phyloP scores from a whole-genome alignment of 2,888 invertebrate species.

The Drosophila mimetica region DNA sequence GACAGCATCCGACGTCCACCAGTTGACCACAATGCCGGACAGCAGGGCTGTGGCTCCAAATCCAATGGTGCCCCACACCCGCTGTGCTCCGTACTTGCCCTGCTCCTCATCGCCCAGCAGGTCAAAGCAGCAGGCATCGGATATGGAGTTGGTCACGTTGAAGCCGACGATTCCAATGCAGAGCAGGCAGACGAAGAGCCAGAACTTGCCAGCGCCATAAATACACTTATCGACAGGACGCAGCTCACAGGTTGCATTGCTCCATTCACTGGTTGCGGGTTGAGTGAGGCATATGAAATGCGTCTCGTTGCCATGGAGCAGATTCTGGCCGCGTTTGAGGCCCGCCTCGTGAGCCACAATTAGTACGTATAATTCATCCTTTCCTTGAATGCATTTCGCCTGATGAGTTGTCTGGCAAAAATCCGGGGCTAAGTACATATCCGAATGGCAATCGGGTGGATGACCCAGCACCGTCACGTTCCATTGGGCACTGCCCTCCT shows the following conservation, averaged over 20 bases:
- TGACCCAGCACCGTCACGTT: constrained; percentile 53
- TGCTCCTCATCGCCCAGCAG: constrained; percentile 90
- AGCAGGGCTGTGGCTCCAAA: constrained; percentile 90
- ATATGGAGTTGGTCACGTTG: constrained; percentile 93
- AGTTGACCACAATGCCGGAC: constrained; percentile 89
- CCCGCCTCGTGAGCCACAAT: constrained; percentile 49
- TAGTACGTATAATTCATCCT: constrained; percentile 44
- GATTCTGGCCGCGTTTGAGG: constrained; percentile 35
- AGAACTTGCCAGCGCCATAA: constrained; percentile 88
- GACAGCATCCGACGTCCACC: constrained; percentile 86
- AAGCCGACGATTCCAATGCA: constrained; percentile 91
- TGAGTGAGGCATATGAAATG: constrained; percentile 49
- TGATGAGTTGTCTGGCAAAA: constrained; percentile 56
- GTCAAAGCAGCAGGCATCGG: constrained; percentile 96
- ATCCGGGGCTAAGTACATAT: constrained; percentile 15
- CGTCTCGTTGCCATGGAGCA: constrained; percentile 49
- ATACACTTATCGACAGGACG: constrained; percentile 80
- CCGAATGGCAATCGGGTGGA: constrained; percentile 50
- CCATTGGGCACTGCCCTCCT: constrained; percentile 53
- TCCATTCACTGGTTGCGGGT: constrained; percentile 14
- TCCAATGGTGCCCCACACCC: constrained; percentile 93
- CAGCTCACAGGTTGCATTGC: constrained; percentile 51
- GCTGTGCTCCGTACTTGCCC: constrained; percentile 90
- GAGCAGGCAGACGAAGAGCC: constrained; percentile 90
- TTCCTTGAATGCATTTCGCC: constrained; percentile 53